Conservation (phyloP, 2,797 vertebrate species). For the Neostethus bicornis region DNA sequence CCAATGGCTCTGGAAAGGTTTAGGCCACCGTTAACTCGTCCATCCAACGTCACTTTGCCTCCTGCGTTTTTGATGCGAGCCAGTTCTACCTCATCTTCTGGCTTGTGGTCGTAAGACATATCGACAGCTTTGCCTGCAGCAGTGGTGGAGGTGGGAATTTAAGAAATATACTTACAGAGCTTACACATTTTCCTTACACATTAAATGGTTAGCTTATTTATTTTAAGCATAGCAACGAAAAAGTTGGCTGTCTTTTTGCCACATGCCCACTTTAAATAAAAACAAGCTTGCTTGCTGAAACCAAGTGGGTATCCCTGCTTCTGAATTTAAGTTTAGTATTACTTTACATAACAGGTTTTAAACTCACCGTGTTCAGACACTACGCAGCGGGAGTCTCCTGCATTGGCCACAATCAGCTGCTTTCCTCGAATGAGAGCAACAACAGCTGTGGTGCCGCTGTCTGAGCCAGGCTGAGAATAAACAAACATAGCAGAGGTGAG, state of each 20-base stretch:
- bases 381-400: constrained; percentile 97
- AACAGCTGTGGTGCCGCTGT: constrained; percentile 96
- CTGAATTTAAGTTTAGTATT: background rate
- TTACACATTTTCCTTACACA: too few relatives aligned
- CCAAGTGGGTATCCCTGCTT: too few relatives aligned
- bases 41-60: constrained; percentile 98
- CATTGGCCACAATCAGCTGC: constrained; percentile 97
- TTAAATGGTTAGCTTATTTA: too few relatives aligned
- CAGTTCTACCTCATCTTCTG: constrained; percentile 95
- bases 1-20: constrained; percentile 98
- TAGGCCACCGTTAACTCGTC: constrained; percentile 95
- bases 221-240: too few relatives aligned
- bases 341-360: background rate
- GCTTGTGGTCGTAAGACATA: constrained; percentile 99
- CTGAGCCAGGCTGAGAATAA: constrained; percentile 88
- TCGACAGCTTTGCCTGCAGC: constrained; percentile 88
- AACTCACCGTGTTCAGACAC: constrained; percentile 86
- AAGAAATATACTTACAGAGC: too few relatives aligned
- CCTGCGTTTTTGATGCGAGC: constrained; percentile 97
- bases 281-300: too few relatives aligned
- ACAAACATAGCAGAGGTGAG: constrained; percentile 9
- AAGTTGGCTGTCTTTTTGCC: too few relatives aligned
- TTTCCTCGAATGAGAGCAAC: constrained; percentile 95
- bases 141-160: background rate
- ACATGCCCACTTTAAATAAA: too few relatives aligned